A percentile compares a stretch with the other conserved stretches of the same genome.
Conservation (phyloP, 2,113 vertebrate species). For the Macroglossus sobrinus region DNA sequence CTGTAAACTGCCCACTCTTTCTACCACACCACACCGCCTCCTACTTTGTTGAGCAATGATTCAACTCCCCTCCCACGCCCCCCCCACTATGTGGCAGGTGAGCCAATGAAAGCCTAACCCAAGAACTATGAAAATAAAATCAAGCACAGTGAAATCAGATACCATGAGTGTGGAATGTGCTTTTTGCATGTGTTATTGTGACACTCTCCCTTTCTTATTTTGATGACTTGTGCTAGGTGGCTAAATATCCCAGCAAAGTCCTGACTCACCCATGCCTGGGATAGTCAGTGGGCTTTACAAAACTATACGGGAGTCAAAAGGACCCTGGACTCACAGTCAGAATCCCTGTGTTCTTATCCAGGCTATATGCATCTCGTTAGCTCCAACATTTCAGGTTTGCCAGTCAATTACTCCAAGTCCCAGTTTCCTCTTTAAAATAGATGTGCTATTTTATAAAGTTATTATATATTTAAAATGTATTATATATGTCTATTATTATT, state of each 20-base stretch:
- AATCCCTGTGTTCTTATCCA: no score
- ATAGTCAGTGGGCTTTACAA: neutral
- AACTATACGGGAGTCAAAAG: neutral
- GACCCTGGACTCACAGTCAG: neutral
- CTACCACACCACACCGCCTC: fast-evolving
- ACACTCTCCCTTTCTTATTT: neutral
- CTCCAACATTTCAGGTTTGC: neutral
- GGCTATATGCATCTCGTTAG: neutral
- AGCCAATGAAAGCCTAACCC: neutral
- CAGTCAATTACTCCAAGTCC: neutral
- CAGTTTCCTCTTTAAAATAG: constrained; percentile 7
- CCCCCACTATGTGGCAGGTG: neutral
- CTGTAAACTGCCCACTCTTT: neutral
- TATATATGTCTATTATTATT: neutral
- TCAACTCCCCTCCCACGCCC: neutral
- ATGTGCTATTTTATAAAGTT: neutral
- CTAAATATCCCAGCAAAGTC: neutral
- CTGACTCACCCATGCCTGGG: neutral
- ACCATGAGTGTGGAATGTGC: fast-evolving
- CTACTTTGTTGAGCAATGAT: neutral
- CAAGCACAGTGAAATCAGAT: neutral
- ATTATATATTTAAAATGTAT: neutral
- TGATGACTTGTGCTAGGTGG: neutral
- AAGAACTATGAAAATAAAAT: neutral
- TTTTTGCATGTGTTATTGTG: neutral